A percentile compares a stretch with the other conserved stretches of the same genome.
These are phyloP conservation scores for Oncopodura yosiiana DNA, from an alignment of 1,140 invertebrate species.

Conservation along the genomic window DNA sequence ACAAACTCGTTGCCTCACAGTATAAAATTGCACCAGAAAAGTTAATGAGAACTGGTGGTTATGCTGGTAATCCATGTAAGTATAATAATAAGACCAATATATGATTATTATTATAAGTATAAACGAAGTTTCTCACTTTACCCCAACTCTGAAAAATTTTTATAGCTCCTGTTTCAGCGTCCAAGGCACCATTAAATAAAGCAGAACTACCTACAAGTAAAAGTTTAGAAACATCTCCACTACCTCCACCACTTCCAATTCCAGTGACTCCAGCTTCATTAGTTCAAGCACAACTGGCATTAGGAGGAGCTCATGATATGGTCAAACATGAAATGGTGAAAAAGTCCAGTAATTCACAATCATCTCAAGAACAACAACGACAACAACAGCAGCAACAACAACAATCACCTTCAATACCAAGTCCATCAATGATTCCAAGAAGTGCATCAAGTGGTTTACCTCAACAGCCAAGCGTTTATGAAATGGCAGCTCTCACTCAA, in stretches of 20 bases:
- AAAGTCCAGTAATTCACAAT: no score
- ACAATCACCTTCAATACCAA: no score
- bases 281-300: conserved; percentile 53
- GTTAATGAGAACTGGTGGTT: conserved; percentile 85
- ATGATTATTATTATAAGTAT: not conserved
- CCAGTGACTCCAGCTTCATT: conserved; percentile 40
- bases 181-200: conserved; percentile 23
- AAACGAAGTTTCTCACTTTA: not conserved
- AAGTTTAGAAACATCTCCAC: conserved; percentile 38
- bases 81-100: not conserved
- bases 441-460: conserved; percentile 39
- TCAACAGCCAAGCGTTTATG: conserved; percentile 74
- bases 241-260: conserved; percentile 37
- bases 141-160: not conserved
- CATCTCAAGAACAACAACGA: conserved; percentile 39
- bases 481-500: conserved; percentile 91
- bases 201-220: conserved; percentile 32
- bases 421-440: conserved; percentile 45
- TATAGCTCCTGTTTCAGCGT: conserved; percentile 25
- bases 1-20: conserved; percentile 90
- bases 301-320: conserved; percentile 42
- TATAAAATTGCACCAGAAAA: conserved; percentile 96
- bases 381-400: no score
- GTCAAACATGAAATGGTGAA: conserved; percentile 24
- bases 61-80: conserved; percentile 68